Percentiles rank a stretch among this genome's conserved stretches.
phyloP scores from a whole-genome alignment of 2,113 vertebrate genomes.

The Chaetura pelagica region DNA sequence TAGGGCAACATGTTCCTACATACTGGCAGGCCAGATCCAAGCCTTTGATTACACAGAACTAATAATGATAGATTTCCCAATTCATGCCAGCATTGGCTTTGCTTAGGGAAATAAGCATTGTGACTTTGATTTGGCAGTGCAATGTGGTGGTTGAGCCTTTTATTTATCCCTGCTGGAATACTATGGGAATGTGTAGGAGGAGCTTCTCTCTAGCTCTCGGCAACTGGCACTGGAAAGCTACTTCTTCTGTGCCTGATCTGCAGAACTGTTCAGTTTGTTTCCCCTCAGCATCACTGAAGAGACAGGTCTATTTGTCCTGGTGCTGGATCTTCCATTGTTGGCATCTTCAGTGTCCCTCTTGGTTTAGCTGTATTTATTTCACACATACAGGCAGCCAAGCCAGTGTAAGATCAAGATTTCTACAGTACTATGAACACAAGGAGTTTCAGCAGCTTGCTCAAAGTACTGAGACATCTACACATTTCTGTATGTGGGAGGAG shows the following conservation, averaged over 20 bases:
- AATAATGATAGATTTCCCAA: neutral
- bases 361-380: neutral
- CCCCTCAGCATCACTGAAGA: neutral
- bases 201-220: neutral
- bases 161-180: neutral
- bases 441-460: neutral
- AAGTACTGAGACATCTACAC: neutral
- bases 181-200: neutral
- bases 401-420: neutral
- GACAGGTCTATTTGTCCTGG: neutral
- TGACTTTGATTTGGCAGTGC: neutral
- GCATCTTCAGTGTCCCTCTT: neutral
- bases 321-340: neutral
- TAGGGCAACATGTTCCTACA: neutral
- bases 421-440: neutral
- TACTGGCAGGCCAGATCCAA: neutral
- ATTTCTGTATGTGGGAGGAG: fast-evolving
- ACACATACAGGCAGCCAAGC: neutral
- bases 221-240: neutral
- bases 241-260: neutral
- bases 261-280: neutral
- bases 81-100: neutral
- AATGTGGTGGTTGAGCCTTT: fast-evolving
- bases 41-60: neutral
- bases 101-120: neutral